Evolutionary conservation across 2,113 vertebrate genomes (phyloP).

Genomic region (Ictalurus furcatus): DNA sequence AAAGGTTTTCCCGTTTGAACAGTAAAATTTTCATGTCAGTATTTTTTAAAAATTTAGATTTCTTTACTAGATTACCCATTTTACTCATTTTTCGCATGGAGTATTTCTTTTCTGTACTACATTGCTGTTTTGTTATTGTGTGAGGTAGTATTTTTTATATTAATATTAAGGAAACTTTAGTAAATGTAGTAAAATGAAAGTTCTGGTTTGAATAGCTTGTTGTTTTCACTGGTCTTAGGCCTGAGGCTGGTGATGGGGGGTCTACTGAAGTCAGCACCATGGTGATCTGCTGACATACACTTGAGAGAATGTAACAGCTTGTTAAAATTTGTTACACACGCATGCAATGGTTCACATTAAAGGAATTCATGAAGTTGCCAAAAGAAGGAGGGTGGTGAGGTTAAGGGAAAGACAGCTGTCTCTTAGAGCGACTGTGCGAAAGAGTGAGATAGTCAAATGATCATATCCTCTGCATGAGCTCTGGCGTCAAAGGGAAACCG

Average conservation of each 20-base stretch:
- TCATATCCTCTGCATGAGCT: conserved; percentile 7
- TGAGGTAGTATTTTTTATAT: neutral
- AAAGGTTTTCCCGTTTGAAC: neutral
- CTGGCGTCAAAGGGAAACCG: conserved; percentile 14
- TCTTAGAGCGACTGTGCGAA: neutral
- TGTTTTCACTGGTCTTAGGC: neutral
- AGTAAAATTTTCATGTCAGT: neutral
- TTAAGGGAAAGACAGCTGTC: conserved; percentile 11
- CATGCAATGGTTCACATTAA: conserved; percentile 49
- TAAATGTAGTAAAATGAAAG: neutral
- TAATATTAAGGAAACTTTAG: neutral
- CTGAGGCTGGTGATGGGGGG: neutral
- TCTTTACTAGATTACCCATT: neutral
- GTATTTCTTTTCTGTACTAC: neutral
- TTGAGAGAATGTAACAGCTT: conserved; percentile 47
- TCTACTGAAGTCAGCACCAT: conserved; percentile 40
- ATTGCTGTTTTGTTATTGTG: neutral
- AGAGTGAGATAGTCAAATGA: neutral
- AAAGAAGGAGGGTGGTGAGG: conserved; percentile 7
- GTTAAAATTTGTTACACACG: conserved; percentile 54
- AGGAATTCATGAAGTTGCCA: conserved; percentile 38
- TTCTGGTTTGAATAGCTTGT: neutral
- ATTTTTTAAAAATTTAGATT: too few species aligned
- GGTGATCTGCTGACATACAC: conserved; percentile 41
- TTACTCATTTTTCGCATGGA: neutral